These are phyloP conservation scores for Fistularia tabacaria DNA, from an alignment of 2,797 vertebrate species.

Conservation along the genomic window DNA sequence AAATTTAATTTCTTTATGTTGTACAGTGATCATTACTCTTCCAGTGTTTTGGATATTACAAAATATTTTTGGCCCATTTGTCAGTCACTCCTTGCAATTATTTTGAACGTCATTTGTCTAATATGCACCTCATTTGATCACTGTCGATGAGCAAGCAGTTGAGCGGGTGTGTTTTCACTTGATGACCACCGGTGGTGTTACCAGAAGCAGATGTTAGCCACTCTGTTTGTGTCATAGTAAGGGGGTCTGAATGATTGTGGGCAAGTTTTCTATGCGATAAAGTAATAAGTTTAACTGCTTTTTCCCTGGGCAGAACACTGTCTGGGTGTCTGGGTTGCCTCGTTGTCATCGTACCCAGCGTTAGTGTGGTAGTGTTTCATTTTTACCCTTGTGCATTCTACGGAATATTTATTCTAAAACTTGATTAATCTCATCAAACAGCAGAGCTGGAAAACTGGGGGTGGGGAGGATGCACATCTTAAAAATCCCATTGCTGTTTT, in stretches of 20 bases:
- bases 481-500: too few species aligned
- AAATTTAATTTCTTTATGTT: slow-evolving; percentile 42
- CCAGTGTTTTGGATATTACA: slow-evolving; percentile 57
- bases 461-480: too few species aligned
- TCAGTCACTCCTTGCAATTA: slow-evolving; percentile 62
- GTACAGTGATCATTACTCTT: slow-evolving; percentile 68
- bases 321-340: too few species aligned
- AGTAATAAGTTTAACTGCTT: too few species aligned
- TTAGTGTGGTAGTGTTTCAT: too few species aligned
- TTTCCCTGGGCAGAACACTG: too few species aligned
- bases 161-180: slow-evolving; percentile 50
- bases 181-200: slow-evolving; percentile 42
- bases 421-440: too few species aligned
- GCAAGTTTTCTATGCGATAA: not conserved
- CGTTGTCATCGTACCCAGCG: too few species aligned
- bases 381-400: too few species aligned
- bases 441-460: too few species aligned
- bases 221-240: slow-evolving; percentile 17
- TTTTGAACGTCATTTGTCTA: slow-evolving; percentile 52
- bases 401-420: too few species aligned
- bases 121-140: slow-evolving; percentile 51
- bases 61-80: slow-evolving; percentile 54
- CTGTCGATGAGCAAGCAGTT: slow-evolving; percentile 42
- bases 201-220: slow-evolving; percentile 27
- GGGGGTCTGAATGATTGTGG: not conserved